Evolutionary conservation across 2,888 invertebrate species (phyloP), one percentile per base, ranked within the genome.

Genomic region (Pycnomerus fuliginosus): DNA sequence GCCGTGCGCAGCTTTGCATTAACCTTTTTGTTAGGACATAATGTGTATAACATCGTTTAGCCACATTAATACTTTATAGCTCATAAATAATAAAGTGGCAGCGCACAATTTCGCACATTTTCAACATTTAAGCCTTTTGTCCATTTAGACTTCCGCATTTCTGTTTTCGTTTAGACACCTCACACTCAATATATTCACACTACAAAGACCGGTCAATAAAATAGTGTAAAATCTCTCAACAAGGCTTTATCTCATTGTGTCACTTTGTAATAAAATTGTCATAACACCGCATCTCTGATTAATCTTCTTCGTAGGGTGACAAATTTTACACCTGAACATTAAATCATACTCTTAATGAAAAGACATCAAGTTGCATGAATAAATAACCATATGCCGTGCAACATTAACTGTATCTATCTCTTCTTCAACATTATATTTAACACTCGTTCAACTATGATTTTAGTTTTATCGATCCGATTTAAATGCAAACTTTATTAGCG

Each of bases 1-100:
- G 42, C 17, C 12, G n/a, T 33, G 16, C 28, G 23, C 3, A 24
- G 23, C 24, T 15, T 38, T 33, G n/a, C 13, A 17, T 35, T 25
- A 23, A 25, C 35, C 40, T 45, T 45, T 36, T 45, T 41, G 41
- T 46, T 17, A 8, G 13, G 17, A 16, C 16, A 10, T 45, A 41
- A 37, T 46, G 33, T 25, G 31, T 34, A 45, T 45, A 41, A 31
- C 30, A 46, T 46, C 41, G 35, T 39, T 45, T 39, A 34, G 31
- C 30, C 36, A 34, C 35, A 46, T 41, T 37, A 46, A 46, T 34
- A 38, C 16, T 46, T 46, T 42, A 46, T 42, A 22, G 37, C 42
- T 42, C 46, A 46, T 46, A 42, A 46, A 46, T 46, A 46, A 46
- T 25, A 33, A 46, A 46, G 42, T 42, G 41, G 37, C 46, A 41